Evolutionary conservation across 2,113 vertebrate genomes (phyloP), one percentile per base, ranked within the genome.

Genomic region (Nanorana parkeri): DNA sequence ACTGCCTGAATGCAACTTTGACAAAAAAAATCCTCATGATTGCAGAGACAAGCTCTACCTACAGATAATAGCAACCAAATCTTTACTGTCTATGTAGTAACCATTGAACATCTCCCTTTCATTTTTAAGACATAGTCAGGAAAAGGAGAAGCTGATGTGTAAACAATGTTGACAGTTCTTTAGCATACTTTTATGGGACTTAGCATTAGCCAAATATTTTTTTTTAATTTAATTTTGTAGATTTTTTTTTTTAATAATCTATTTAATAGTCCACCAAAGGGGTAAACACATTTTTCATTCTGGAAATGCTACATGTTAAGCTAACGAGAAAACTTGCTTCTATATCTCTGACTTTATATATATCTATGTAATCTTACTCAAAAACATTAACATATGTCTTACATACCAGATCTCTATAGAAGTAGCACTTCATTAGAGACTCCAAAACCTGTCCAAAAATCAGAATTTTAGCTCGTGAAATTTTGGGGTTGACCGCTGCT

Each of bases 331-430:
- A 66, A 66, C 24, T 54, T 24, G 10, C 23, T 56, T 29, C 63
- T 67, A 76, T 73, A 21, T 20, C n/a, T 68, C 64, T 58, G 23
- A 58, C 29, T 54, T 61, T 17, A 60, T 23, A 23, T 20, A 32
- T 16, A 17, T 11, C 60, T 47, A 69, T 60, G 21, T 71, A 69
- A 61, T 71, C 55, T 51, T 51, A n/a, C 29, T 69, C 16, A 47
- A 60, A 20, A 58, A 61, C 78, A 80, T 47, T 47, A 61, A 71
- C 47, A 51, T 13, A 54, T 21, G 55, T 63, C 17, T 73, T 81
- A 15, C 16, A 19, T 24, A 29, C n/a, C 51, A 81, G 21, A 16
- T 55, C 29, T 52, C 28, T 3, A 36, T 58, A 51, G 36, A 56
- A 52, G 5, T 23, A 56, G 20, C n/a, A 26, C 17, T 21, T n/a